A percentile compares a stretch with the other conserved stretches of the same genome.
phyloP scores from a whole-genome alignment of 2,797 vertebrate genomes.

The Falco naumanni region DNA sequence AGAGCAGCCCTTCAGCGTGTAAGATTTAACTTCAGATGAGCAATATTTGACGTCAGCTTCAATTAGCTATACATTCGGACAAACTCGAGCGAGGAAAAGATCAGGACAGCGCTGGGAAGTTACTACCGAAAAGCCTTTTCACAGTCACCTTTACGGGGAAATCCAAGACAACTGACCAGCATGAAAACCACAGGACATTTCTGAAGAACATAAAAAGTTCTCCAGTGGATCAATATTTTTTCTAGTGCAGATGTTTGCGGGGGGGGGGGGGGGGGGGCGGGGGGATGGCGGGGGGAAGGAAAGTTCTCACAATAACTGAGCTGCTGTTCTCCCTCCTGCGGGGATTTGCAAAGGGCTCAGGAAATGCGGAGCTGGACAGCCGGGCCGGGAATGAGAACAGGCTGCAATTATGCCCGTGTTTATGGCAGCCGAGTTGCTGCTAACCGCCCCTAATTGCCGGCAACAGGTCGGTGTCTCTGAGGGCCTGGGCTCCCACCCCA shows the following conservation, averaged over 20 bases:
- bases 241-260: background rate
- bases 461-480: background rate
- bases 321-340: background rate
- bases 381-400: background rate
- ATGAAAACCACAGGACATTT: background rate
- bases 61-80: background rate
- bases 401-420: background rate
- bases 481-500: background rate
- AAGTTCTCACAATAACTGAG: background rate
- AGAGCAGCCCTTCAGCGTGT: background rate
- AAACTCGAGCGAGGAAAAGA: background rate
- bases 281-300: background rate
- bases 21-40: constrained; percentile 28
- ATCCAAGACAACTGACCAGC: accelerated
- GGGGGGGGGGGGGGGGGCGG: background rate
- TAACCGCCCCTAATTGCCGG: constrained; percentile 26
- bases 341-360: background rate
- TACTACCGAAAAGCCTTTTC: background rate
- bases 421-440: background rate
- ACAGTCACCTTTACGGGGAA: background rate
- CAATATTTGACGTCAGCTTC: background rate
- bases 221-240: background rate
- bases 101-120: background rate
- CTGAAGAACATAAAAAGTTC: background rate
- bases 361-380: background rate